Evolutionary conservation across 2,797 vertebrate genomes (phyloP).

Genomic region (Lophius americanus): DNA sequence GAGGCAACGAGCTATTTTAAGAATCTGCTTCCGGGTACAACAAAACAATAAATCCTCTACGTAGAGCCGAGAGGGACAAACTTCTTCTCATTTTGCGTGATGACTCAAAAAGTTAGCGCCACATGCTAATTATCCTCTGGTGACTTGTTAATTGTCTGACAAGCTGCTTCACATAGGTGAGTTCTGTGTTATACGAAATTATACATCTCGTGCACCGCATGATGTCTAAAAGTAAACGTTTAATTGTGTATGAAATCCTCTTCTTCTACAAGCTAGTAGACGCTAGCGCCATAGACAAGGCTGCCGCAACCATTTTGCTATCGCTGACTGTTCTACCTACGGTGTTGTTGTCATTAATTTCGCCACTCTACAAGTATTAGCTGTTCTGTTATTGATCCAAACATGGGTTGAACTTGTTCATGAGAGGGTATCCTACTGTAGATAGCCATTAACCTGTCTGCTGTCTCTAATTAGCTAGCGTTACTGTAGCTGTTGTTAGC

Average conservation of each 20-base stretch:
- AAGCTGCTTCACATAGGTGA: slow-evolving; percentile 59
- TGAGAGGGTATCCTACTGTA: no score
- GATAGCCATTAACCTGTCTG: no score
- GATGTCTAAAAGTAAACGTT: not conserved
- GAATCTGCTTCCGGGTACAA: slow-evolving; percentile 48
- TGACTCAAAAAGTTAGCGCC: slow-evolving; percentile 24
- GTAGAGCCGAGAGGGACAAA: slow-evolving; percentile 49
- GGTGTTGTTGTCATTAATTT: not conserved
- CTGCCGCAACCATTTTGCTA: slow-evolving; percentile 44
- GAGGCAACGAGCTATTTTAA: slow-evolving; percentile 41
- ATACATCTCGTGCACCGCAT: not conserved
- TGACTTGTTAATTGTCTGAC: slow-evolving; percentile 52
- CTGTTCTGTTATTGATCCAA: not conserved
- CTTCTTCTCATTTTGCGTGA: no score
- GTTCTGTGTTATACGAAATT: not conserved
- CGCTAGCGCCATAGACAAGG: not conserved
- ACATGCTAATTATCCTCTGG: slow-evolving; percentile 32
- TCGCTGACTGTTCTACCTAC: not conserved
- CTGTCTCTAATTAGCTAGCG: no score
- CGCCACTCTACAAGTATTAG: not conserved
- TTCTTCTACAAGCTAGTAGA: slow-evolving; percentile 1
- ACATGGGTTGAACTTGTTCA: not conserved
- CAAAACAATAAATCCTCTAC: slow-evolving; percentile 71
- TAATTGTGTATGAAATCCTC: not conserved
- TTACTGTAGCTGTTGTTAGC: no score